Percentiles rank a stretch among this genome's conserved stretches.
Conservation (phyloP, 2,888 invertebrate genomes). For the Ichneumoninae sp. region DNA sequence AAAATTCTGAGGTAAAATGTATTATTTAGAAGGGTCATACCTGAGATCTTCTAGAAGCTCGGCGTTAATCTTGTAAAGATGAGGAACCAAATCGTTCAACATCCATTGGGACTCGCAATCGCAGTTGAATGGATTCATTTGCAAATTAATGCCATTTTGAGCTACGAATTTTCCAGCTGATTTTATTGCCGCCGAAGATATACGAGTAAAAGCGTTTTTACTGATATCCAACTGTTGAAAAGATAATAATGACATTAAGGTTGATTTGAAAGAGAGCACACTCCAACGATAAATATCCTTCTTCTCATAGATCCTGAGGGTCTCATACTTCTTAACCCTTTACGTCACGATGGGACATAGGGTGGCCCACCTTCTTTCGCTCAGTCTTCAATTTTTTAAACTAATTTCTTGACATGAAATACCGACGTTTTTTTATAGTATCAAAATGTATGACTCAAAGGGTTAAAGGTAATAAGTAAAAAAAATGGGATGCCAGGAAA, state of each 20-base stretch:
- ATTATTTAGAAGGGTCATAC: constrained; percentile 78
- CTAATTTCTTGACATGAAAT: too few relatives aligned
- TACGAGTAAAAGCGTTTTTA: constrained; percentile 85
- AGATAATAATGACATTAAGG: background rate
- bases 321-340: too few relatives aligned
- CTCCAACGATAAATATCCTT: background rate
- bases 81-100: constrained; percentile 85
- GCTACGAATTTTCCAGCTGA: constrained; percentile 82
- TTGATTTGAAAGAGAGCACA: background rate
- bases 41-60: constrained; percentile 85
- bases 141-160: constrained; percentile 85
- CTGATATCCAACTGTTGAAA: constrained; percentile 86
- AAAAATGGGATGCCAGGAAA: too few relatives aligned
- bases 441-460: too few relatives aligned
- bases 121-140: constrained; percentile 88
- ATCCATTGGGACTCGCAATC: constrained; percentile 87
- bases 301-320: background rate
- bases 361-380: too few relatives aligned
- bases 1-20: background rate
- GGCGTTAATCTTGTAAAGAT: constrained; percentile 84
- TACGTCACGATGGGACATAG: too few relatives aligned
- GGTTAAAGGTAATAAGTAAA: too few relatives aligned
- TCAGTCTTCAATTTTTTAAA: too few relatives aligned
- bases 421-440: too few relatives aligned
- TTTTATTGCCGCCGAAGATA: constrained; percentile 82